Base-by-base conservation (phyloP, 2,113 vertebrate species). In the Phaetusa simplex region DNA sequence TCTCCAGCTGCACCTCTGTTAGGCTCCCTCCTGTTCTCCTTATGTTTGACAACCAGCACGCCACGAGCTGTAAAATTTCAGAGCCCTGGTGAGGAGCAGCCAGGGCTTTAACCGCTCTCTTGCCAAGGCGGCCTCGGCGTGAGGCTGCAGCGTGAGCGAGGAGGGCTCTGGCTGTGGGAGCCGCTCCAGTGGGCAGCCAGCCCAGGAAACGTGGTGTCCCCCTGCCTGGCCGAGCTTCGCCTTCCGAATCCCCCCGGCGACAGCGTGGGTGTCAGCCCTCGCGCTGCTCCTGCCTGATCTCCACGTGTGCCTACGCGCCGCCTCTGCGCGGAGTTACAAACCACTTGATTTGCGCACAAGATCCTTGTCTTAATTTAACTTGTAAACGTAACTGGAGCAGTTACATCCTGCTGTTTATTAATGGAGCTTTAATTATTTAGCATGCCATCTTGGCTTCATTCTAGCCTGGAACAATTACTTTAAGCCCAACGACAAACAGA, bases 181-280 rank as follows among this genome's bases (percentile, higher is more conserved):
- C 66, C 17, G 30, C 2, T 8, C 64, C 34, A 29, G 22, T 36
- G 17, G 1, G 34, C 4, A 43, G 34, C 21, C 6, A 56, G 29
- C 29, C 42, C 12, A 2, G 36, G 24, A 87, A 49, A 32, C 4
- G 20, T 0, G 0, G 16, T 20, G 20, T 4, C 21, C 6, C 18
- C 42, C 36, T 50, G 45, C 83, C 32, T 4, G 0, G 32, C 27
- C 8, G 2, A 32, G 36, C 16, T 19, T 83, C 50, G 6, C 40
- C 27, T 76, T 38, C 53, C 1, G 0, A 17, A 9, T 34, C 19
- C 27, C 56, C 23, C 22, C 1, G 1, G 66, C 26, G 17, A 9
- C 49, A 18, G 9, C 3, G 4, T 5, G 45, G 42, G 27, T 40
- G 45, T 45, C 58, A 74, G 62, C 49, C 50, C 24, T 50, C 11